A percentile compares a stretch with the other conserved stretches of the same genome.
These are phyloP conservation scores for Sinocyclocheilus grahami DNA, from an alignment of 2,113 vertebrate genomes.

Conservation along the genomic window DNA sequence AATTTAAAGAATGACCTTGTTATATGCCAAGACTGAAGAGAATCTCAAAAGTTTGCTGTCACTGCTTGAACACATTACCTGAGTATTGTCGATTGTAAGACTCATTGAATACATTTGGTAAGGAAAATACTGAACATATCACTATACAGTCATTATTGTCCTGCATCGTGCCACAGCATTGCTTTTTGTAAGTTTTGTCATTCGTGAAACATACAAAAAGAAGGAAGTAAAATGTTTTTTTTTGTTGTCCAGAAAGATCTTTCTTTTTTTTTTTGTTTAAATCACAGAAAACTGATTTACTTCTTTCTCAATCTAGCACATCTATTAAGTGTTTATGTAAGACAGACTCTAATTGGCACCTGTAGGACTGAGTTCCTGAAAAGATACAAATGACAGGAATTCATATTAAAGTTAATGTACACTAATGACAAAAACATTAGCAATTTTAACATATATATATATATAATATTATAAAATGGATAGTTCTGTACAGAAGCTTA, in stretches of 20 bases:
- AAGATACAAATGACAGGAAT: constrained; percentile 13
- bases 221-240: not conserved
- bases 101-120: constrained; percentile 38
- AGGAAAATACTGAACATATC: constrained; percentile 36
- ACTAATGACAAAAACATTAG: not conserved
- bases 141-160: constrained; percentile 36
- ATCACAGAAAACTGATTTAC: constrained; percentile 14
- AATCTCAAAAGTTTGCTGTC: constrained; percentile 25
- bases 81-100: constrained; percentile 42
- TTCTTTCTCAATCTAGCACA: constrained; percentile 8
- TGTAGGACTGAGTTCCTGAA: constrained; percentile 52
- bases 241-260: constrained; percentile 12
- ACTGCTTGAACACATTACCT: constrained; percentile 49
- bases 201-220: not conserved
- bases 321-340: not conserved
- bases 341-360: constrained; percentile 45
- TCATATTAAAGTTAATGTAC: not conserved
- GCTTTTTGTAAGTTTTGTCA: not conserved
- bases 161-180: constrained; percentile 23
- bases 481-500: constrained; percentile 53
- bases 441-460: not conserved
- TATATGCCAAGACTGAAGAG: not conserved
- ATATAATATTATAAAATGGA: not conserved
- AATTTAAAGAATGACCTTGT: not conserved
- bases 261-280: not conserved